Evolutionary conservation across 2,888 invertebrate genomes (phyloP).

Genomic region (Tetramorium bicarinatum): DNA sequence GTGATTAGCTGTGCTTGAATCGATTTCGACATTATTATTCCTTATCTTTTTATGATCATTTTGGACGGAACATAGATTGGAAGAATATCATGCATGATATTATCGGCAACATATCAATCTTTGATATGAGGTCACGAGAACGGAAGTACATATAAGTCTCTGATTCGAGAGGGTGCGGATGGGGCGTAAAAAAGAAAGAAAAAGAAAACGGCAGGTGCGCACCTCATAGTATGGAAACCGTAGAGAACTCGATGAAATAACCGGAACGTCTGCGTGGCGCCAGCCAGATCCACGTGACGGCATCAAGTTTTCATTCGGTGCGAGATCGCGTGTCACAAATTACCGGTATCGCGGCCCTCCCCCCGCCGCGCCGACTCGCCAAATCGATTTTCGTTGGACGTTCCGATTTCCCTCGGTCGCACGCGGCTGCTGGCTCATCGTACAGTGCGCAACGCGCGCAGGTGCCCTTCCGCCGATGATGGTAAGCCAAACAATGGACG

Average conservation of each 20-base stretch:
- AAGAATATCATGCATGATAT: not conserved
- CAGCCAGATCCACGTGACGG: conserved; percentile 74
- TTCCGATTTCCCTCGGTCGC: conserved; percentile 67
- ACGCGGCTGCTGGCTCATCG: conserved; percentile 30
- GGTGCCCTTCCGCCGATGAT: conserved; percentile 60
- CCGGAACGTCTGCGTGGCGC: conserved; percentile 73
- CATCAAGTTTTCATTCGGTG: conserved; percentile 81
- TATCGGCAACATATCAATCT: not conserved
- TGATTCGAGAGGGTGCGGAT: conserved; percentile 10
- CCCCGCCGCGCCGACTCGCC: conserved; percentile 62
- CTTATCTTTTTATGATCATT: not conserved
- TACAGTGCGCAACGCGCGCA: conserved; percentile 44
- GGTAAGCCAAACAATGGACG: conserved; percentile 74
- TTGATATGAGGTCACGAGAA: conserved; percentile 10
- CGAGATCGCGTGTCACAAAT: conserved; percentile 85
- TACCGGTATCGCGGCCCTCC: conserved; percentile 78
- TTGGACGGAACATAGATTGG: not conserved
- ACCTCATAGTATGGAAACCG: conserved; percentile 29
- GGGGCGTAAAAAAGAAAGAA: conserved; percentile 5
- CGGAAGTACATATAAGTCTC: not conserved
- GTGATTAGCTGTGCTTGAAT: not conserved
- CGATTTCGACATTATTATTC: not conserved
- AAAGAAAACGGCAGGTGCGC: conserved; percentile 19
- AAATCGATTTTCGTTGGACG: conserved; percentile 83
- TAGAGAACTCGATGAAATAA: conserved; percentile 68